Base-by-base conservation (phyloP, 2,113 vertebrate genomes). In the Anarrhichthys ocellatus region DNA sequence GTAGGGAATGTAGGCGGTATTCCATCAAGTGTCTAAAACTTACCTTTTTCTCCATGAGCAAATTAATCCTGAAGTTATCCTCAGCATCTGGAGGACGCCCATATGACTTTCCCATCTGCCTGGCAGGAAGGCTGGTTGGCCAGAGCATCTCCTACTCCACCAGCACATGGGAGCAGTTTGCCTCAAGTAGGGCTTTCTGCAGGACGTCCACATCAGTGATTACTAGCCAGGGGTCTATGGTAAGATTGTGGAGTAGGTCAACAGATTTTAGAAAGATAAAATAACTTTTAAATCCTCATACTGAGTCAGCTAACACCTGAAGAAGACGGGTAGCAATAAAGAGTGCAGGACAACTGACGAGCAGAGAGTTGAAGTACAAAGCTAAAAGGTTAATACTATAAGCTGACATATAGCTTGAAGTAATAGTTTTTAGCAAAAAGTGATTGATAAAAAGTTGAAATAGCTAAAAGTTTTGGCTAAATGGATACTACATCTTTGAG, bases 21-120 rank as follows among this genome's bases (percentile, higher is more conserved):
- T 87, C 81, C 74, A 36, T n/a, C 13, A 77, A 78, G 78, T 40
- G 61, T 78, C 81, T 80, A 29, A 32, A 76, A 76, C 48, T 22
- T 83, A 58, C 40, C 54, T 15, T 67, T 82, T 73, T 83, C 80
- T 87, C 84, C 85, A 88, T 76, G 89, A 90, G 92, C 86, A 92
- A 86, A 91, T 81, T 56, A 83, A 85, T 91, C 81, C 44, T 87
- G 65, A 87, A 76, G 78, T 78, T 81, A 89, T 89, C 71, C 66
- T 78, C 69, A 68, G 44, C 38, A 69, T 81, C 77, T 91, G 88
- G 76, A 87, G 59, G 36, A 81, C n/a, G 77, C 81, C 44, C 76
- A 6, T 81, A 93, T 91, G 85, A 87, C 72, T 94, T 94, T 92
- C 71, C 88, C 91, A 93, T 91, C 70, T 92, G 93, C 78, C 73